phyloP scores from a whole-genome alignment of 2,113 vertebrate genomes.

The Aegotheles bennettii region DNA sequence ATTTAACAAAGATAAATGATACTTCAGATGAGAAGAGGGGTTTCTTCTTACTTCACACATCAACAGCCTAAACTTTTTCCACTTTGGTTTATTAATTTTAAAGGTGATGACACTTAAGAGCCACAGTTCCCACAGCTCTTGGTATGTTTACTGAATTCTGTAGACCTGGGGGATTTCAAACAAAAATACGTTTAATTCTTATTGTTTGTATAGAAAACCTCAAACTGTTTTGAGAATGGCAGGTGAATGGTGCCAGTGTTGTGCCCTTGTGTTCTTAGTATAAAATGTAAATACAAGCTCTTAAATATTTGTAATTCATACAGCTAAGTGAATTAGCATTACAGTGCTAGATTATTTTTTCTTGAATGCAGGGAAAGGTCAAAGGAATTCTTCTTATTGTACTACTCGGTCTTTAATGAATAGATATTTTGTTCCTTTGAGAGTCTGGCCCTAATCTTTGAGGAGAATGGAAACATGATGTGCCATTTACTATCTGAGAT shows the following conservation, averaged over 20 bases:
- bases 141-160: neutral
- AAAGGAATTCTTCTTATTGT: constrained; percentile 14
- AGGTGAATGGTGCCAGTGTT: neutral
- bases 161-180: neutral
- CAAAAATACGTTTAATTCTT: neutral
- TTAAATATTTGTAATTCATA: neutral
- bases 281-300: neutral
- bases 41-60: constrained; percentile 16
- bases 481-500: constrained; percentile 2
- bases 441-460: neutral
- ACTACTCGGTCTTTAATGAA: constrained; percentile 7
- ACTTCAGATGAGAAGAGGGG: neutral
- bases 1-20: constrained; percentile 55
- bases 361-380: constrained; percentile 29
- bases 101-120: neutral
- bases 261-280: neutral
- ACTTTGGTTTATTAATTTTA: constrained; percentile 52
- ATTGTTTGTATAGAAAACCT: neutral
- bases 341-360: neutral
- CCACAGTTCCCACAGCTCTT: neutral
- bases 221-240: neutral
- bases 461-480: neutral
- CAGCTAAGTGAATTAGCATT: constrained; percentile 17
- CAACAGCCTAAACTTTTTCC: neutral
- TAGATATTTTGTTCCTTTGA: constrained; percentile 6